Percentiles rank a stretch among this genome's conserved stretches.
phyloP scores from a whole-genome alignment of 2,888 invertebrate species.

The Tiliacea aurago region DNA sequence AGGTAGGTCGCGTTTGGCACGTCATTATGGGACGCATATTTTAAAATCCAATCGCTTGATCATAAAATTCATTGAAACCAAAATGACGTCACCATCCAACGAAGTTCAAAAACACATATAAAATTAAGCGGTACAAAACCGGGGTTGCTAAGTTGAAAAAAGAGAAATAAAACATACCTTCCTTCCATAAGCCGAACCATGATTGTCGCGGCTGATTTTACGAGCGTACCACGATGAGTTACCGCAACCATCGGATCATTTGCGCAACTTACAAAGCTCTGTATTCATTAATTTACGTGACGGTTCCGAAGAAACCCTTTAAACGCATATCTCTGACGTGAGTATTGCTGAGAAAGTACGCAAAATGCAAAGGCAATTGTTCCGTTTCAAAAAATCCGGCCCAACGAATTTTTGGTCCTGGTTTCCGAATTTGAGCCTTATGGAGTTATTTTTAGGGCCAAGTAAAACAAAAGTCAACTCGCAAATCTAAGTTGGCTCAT shows the following conservation, averaged over 20 bases:
- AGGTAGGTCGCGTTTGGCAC: not conserved
- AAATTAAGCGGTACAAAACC: slow-evolving; percentile 53
- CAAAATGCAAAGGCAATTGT: slow-evolving; percentile 66
- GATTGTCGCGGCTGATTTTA: slow-evolving; percentile 72
- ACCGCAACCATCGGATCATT: slow-evolving; percentile 71
- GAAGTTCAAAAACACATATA: slow-evolving; percentile 30
- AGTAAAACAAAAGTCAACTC: slow-evolving; percentile 54
- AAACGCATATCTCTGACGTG: slow-evolving; percentile 76
- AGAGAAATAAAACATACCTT: slow-evolving; percentile 46
- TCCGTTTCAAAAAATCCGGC: slow-evolving; percentile 62
- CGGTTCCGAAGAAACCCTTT: slow-evolving; percentile 80
- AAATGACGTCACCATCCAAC: slow-evolving; percentile 38
- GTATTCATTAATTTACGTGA: slow-evolving; percentile 86
- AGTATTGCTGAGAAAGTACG: slow-evolving; percentile 73
- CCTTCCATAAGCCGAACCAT: slow-evolving; percentile 51
- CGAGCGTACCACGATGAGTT: slow-evolving; percentile 75
- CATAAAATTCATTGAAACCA: slow-evolving; percentile 35
- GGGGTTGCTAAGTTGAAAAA: slow-evolving; percentile 55
- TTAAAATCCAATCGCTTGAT: not conserved
- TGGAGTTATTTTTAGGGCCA: slow-evolving; percentile 52
- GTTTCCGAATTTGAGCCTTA: slow-evolving; percentile 63
- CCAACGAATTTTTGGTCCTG: slow-evolving; percentile 34
- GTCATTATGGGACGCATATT: slow-evolving; percentile 18
- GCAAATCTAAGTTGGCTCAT: slow-evolving; percentile 74
- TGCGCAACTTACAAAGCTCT: slow-evolving; percentile 75